phyloP scores from a whole-genome alignment of 2,888 invertebrate genomes.

The Melinaea marsaeus region DNA sequence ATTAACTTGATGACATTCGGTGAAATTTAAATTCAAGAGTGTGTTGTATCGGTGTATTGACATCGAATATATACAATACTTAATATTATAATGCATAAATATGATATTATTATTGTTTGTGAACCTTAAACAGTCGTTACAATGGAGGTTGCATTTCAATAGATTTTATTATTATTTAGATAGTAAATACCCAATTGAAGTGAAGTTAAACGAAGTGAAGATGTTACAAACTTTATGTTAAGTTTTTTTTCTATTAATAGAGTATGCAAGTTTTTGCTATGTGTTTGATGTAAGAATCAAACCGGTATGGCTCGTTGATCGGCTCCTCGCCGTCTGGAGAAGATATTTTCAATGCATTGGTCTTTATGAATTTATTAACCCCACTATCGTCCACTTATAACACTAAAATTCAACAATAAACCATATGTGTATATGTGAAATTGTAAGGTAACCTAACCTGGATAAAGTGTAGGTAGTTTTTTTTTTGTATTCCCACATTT shows the following conservation, averaged over 20 bases:
- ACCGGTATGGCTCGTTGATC: slow-evolving; percentile 59
- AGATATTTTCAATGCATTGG: slow-evolving; percentile 58
- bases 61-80: slow-evolving; percentile 46
- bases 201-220: no score
- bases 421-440: no score
- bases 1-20: slow-evolving; percentile 19
- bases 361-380: slow-evolving; percentile 58
- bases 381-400: slow-evolving; percentile 31
- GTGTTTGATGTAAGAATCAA: slow-evolving; percentile 56
- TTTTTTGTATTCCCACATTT: not conserved
- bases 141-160: slow-evolving; percentile 38
- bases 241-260: slow-evolving; percentile 18
- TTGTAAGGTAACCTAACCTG: no score
- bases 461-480: not conserved
- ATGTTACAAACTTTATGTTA: no score
- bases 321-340: slow-evolving; percentile 71
- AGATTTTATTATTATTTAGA: not conserved
- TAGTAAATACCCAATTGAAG: no score
- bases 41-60: slow-evolving; percentile 32
- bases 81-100: slow-evolving; percentile 50
- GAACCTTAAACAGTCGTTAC: slow-evolving; percentile 48
- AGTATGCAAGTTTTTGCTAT: slow-evolving; percentile 45
- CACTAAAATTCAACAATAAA: not conserved
- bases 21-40: slow-evolving; percentile 22
- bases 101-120: slow-evolving; percentile 37